Evolutionary conservation across 2,888 invertebrate genomes (phyloP).

Genomic region (Melangyna quadrimaculata): DNA sequence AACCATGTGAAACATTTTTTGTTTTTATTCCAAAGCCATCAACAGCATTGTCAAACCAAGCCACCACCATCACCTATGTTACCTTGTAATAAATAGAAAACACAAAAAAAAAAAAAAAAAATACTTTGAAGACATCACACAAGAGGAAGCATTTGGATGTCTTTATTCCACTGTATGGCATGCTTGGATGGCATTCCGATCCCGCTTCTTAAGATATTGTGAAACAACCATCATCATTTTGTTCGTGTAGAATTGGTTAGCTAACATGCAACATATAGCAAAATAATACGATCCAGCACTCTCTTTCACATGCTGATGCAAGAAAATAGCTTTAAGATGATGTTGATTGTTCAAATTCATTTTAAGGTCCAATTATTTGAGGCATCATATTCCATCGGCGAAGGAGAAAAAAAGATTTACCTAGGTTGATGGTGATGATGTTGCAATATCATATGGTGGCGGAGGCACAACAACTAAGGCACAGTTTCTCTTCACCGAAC

Average conservation of each 20-base stretch:
- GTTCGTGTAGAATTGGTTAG: slow-evolving; percentile 16
- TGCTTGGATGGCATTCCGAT: slow-evolving; percentile 49
- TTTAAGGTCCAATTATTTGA: slow-evolving; percentile 46
- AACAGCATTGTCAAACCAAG: slow-evolving; percentile 2
- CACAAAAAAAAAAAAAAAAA: not conserved
- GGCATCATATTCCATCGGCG: slow-evolving; percentile 29
- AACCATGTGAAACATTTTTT: slow-evolving; percentile 54
- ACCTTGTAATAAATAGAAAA: not conserved
- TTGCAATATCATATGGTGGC: slow-evolving; percentile 17
- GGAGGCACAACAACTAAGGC: not conserved
- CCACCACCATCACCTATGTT: not conserved
- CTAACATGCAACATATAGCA: not conserved
- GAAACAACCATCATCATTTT: slow-evolving; percentile 33
- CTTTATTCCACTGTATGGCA: slow-evolving; percentile 30
- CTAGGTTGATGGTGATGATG: not conserved
- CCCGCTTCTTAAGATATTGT: slow-evolving; percentile 24
- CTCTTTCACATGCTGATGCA: slow-evolving; percentile 40
- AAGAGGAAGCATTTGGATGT: slow-evolving; percentile 17
- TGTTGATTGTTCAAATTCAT: slow-evolving; percentile 2
- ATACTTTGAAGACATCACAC: not conserved
- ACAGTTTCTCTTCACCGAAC: slow-evolving; percentile 27
- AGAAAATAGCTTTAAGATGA: slow-evolving; percentile 12
- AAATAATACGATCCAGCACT: slow-evolving; percentile 16
- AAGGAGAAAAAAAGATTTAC: slow-evolving; percentile 20
- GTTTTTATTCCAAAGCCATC: not conserved